Evolutionary conservation across 2,797 vertebrate species (phyloP).

Genomic region (Glyptemys insculpta): DNA sequence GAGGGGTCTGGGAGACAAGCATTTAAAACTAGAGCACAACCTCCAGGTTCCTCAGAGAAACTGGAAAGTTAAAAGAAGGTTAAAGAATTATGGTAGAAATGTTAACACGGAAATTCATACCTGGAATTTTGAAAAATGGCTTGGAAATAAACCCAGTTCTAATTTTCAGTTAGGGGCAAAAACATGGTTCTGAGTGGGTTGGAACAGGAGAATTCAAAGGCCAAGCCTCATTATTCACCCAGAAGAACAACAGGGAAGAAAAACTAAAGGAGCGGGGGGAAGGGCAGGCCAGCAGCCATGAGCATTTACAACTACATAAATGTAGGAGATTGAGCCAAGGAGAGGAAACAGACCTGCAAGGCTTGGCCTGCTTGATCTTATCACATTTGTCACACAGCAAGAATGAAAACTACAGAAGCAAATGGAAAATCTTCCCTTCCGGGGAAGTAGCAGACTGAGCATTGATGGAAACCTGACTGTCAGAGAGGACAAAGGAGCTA

Average conservation of each 20-base stretch:
- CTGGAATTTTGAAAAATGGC: not conserved
- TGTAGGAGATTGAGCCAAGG: not conserved
- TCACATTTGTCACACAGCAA: not conserved
- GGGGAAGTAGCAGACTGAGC: not conserved
- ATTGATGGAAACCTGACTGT: not conserved
- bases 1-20: not conserved
- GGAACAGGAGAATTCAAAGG: not conserved
- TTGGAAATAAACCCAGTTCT: not conserved
- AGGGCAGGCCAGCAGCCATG: not conserved
- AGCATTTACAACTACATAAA: not conserved
- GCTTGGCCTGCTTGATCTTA: not conserved
- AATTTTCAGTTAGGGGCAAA: not conserved
- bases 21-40: not conserved
- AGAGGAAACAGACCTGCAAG: not conserved
- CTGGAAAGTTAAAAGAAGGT: not conserved
- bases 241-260: not conserved
- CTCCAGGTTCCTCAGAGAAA: not conserved
- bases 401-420: slow-evolving; percentile 1
- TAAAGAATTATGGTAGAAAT: not conserved
- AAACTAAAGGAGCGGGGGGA: not conserved
- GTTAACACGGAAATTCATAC: not conserved
- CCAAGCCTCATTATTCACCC: not conserved
- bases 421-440: not conserved
- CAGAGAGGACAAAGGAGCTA: not conserved
- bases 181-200: not conserved